Conservation (phyloP, 2,888 invertebrate genomes). For the Spicauda simplicius region DNA sequence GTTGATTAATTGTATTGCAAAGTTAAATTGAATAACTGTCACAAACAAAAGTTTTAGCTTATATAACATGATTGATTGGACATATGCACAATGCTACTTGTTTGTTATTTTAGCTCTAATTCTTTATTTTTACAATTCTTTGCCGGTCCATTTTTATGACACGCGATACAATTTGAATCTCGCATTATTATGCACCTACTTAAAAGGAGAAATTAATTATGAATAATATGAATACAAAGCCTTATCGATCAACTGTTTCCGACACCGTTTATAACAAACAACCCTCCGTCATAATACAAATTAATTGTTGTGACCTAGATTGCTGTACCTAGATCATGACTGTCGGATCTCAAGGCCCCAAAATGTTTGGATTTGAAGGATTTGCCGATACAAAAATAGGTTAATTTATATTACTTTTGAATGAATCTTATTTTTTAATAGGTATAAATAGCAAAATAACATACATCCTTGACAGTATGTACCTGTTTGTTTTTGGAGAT, state of each 20-base stretch:
- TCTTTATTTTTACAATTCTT: background rate
- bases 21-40: too few species aligned
- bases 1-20: too few species aligned
- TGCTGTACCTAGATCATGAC: slow-evolving; percentile 5
- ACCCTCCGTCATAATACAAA: slow-evolving; percentile 12
- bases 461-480: too few species aligned
- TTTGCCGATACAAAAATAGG: background rate
- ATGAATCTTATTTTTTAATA: too few species aligned
- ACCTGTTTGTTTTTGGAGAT: too few species aligned
- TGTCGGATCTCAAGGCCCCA: background rate
- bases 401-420: too few species aligned
- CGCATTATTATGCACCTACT: background rate
- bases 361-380: background rate
- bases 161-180: background rate
- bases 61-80: too few species aligned
- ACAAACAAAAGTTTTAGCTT: too few species aligned
- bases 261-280: slow-evolving; percentile 12
- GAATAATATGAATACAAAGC: slow-evolving; percentile 7
- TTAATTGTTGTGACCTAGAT: slow-evolving; percentile 18
- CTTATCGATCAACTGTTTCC: slow-evolving; percentile 19
- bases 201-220: background rate
- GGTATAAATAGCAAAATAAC: too few species aligned
- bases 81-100: too few species aligned
- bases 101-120: too few species aligned
- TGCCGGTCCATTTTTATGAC: background rate